These are phyloP conservation scores for Anthopleura xanthogrammica DNA, from an alignment of 92 coral and sea anemone species.

Conservation along the genomic window DNA sequence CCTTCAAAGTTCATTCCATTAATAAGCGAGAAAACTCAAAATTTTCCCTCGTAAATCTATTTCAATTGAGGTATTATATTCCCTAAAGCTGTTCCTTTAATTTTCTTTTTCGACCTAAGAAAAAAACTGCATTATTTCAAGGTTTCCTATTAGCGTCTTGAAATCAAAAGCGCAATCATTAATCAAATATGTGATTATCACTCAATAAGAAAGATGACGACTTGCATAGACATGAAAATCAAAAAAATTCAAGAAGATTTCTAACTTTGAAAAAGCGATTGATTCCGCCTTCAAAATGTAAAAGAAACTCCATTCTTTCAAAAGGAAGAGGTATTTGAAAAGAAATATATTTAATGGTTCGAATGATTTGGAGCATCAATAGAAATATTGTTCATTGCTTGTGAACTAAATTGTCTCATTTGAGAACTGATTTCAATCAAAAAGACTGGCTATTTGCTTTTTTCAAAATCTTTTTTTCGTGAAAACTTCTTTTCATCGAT, in stretches of 20 bases:
- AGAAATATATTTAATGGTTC: not conserved
- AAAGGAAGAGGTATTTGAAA: not conserved
- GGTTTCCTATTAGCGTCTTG: not conserved
- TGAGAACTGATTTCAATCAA: not conserved
- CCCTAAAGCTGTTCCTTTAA: not conserved
- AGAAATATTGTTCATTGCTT: not conserved
- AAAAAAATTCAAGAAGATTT: not conserved
- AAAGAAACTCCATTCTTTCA: not conserved
- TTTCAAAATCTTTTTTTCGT: not conserved
- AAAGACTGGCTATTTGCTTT: not conserved
- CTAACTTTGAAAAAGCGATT: not conserved
- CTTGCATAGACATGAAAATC: not conserved
- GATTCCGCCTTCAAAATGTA: not conserved
- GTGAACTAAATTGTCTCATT: not conserved
- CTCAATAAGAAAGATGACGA: not conserved
- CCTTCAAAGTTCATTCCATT: not conserved
- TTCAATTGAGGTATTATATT: slow-evolving; percentile 5
- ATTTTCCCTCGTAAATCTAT: not conserved
- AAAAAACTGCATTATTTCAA: not conserved
- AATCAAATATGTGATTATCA: slow-evolving; percentile 3
- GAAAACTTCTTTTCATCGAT: not conserved
- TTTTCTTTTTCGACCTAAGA: not conserved
- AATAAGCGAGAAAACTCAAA: not conserved
- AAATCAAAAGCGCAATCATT: slow-evolving; percentile 8
- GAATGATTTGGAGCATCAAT: not conserved